A percentile compares a stretch with the other conserved stretches of the same genome.
These are phyloP conservation scores for Apodemia duryi DNA, from an alignment of 2,888 invertebrate species.

Conservation along the genomic window DNA sequence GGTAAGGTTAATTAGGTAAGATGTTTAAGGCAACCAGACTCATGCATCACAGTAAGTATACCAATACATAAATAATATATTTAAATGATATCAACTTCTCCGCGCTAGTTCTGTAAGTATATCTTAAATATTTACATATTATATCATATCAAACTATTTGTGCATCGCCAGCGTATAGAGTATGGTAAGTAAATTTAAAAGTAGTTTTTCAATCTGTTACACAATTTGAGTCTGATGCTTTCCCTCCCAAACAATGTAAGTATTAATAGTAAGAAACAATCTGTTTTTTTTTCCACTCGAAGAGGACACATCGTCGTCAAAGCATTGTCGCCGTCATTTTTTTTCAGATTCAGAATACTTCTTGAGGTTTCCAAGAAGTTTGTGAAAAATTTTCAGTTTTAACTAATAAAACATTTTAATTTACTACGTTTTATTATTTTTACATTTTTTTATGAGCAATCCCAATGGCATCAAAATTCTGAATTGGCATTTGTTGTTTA, in stretches of 20 bases:
- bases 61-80: background rate
- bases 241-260: background rate
- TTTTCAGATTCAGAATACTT: constrained; percentile 2
- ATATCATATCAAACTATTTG: background rate
- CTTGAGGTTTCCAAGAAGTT: background rate
- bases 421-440: background rate
- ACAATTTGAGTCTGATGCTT: background rate
- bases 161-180: background rate
- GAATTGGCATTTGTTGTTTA: no score
- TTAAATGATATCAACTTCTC: background rate
- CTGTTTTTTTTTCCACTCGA: background rate
- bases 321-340: constrained; percentile 4
- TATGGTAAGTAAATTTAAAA: background rate
- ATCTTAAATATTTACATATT: background rate
- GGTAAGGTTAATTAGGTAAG: no score
- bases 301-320: background rate
- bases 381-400: background rate
- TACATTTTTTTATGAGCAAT: no score
- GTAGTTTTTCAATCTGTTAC: background rate
- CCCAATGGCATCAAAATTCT: no score
- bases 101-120: background rate
- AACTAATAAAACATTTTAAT: constrained; percentile 9
- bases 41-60: background rate
- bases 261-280: background rate
- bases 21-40: background rate